These are phyloP conservation scores for Thereva nobilitata DNA, from an alignment of 2,888 invertebrate genomes.

Conservation along the genomic window DNA sequence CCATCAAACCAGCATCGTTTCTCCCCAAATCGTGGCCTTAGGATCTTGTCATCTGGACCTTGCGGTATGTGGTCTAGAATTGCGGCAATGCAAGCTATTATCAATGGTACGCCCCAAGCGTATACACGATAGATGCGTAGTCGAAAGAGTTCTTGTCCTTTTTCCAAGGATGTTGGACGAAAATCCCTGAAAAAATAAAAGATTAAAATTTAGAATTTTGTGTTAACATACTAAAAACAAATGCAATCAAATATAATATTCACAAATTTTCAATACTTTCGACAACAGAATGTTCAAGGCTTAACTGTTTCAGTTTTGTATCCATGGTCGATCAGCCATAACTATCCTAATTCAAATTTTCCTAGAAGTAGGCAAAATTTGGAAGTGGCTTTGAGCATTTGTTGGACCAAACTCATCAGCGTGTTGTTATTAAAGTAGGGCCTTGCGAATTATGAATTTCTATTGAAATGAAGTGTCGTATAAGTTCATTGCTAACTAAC, in stretches of 20 bases:
- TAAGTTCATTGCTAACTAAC: too few relatives aligned
- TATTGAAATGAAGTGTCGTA: too few relatives aligned
- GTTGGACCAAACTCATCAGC: too few relatives aligned
- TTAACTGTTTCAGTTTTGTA: too few relatives aligned
- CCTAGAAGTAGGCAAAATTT: too few relatives aligned
- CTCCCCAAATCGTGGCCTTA: slow-evolving; percentile 79
- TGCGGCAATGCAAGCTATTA: slow-evolving; percentile 75
- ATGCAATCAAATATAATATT: background rate
- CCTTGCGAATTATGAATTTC: too few relatives aligned
- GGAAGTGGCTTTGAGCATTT: too few relatives aligned
- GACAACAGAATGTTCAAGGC: too few relatives aligned
- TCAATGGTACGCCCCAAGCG: slow-evolving; percentile 83
- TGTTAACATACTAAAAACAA: background rate
- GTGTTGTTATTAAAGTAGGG: too few relatives aligned
- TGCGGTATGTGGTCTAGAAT: slow-evolving; percentile 71
- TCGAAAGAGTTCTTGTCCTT: slow-evolving; percentile 80
- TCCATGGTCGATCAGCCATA: too few relatives aligned
- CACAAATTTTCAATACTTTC: too few relatives aligned
- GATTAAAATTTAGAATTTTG: slow-evolving; percentile 3
- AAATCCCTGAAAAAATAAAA: slow-evolving; percentile 69
- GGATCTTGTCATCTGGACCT: slow-evolving; percentile 62
- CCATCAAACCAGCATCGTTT: slow-evolving; percentile 84
- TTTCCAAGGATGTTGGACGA: slow-evolving; percentile 81
- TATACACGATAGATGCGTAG: slow-evolving; percentile 79
- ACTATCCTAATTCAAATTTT: too few relatives aligned